Percentiles rank a stretch among this genome's conserved stretches.
Evolutionary conservation across 2,113 vertebrate genomes (phyloP).

Genomic region (Microcebus murinus): DNA sequence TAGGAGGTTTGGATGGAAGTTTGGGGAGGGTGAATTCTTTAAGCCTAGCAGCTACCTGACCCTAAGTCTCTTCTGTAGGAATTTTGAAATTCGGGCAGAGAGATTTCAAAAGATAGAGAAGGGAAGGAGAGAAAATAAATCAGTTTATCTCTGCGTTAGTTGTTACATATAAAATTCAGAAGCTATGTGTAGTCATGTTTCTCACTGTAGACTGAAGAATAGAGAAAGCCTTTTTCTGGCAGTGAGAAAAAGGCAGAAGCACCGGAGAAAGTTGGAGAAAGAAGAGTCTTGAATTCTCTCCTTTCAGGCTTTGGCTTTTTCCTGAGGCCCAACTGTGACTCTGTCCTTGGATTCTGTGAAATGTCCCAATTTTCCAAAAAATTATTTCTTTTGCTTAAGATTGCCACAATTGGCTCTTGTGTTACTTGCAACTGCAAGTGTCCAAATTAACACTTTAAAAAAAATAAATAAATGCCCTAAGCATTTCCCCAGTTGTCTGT

Average conservation of each 20-base stretch:
- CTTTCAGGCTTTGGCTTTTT: not conserved
- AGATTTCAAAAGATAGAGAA: constrained; percentile 44
- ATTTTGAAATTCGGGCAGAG: constrained; percentile 5
- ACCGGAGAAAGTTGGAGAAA: not conserved
- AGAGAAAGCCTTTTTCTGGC: not conserved
- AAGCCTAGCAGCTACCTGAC: too few species aligned
- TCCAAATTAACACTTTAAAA: not conserved
- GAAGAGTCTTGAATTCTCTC: not conserved
- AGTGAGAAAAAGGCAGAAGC: not conserved
- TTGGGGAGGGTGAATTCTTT: too few species aligned
- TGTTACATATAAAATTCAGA: not conserved
- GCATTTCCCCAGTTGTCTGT: not conserved
- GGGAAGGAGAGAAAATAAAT: not conserved
- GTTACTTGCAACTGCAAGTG: not conserved
- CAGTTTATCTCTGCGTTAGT: not conserved
- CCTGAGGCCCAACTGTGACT: not conserved
- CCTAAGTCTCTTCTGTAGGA: not conserved
- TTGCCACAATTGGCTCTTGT: not conserved
- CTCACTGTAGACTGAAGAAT: not conserved
- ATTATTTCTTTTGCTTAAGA: not conserved
- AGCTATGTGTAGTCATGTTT: not conserved
- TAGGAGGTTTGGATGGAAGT: too few species aligned
- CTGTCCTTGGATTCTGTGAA: not conserved
- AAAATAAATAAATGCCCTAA: not conserved
- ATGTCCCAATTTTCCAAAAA: not conserved